These are phyloP conservation scores for Tachysurus vachellii DNA, from an alignment of 2,113 vertebrate genomes.

Conservation along the genomic window DNA sequence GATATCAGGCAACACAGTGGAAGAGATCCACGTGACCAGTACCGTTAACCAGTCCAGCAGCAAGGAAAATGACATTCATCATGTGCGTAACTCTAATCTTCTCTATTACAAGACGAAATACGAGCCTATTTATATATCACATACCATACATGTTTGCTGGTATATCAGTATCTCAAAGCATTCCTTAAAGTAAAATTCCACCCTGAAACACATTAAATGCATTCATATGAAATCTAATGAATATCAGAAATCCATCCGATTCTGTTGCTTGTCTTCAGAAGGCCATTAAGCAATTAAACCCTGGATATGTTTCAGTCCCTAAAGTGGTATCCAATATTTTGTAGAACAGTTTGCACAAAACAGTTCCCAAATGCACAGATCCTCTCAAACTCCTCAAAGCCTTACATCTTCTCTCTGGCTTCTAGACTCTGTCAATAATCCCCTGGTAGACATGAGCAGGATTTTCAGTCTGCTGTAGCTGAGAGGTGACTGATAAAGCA, in stretches of 20 bases:
- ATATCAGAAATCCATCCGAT: neutral
- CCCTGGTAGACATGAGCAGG: neutral
- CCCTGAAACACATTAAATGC: neutral
- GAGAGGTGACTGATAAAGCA: conserved; percentile 44
- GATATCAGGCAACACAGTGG: conserved; percentile 80
- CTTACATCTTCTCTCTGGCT: neutral
- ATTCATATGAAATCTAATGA: neutral
- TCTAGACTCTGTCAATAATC: conserved; percentile 10
- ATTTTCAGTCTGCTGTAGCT: conserved; percentile 13
- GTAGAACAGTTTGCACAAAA: neutral
- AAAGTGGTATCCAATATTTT: neutral
- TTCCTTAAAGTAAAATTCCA: neutral
- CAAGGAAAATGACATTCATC: conserved; percentile 74
- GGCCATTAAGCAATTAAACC: neutral
- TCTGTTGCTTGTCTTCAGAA: neutral
- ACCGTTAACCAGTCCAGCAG: conserved; percentile 68
- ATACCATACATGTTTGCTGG: neutral
- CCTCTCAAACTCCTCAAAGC: neutral
- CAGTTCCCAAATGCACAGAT: neutral
- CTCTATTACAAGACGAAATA: neutral
- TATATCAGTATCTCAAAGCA: neutral
- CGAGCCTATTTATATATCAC: neutral
- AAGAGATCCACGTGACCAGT: conserved; percentile 71
- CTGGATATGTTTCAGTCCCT: neutral
- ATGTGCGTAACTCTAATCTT: conserved; percentile 71